These are phyloP conservation scores for Tragelaphus eurycerus DNA, from an alignment of 2,797 vertebrate species.

Conservation along the genomic window DNA sequence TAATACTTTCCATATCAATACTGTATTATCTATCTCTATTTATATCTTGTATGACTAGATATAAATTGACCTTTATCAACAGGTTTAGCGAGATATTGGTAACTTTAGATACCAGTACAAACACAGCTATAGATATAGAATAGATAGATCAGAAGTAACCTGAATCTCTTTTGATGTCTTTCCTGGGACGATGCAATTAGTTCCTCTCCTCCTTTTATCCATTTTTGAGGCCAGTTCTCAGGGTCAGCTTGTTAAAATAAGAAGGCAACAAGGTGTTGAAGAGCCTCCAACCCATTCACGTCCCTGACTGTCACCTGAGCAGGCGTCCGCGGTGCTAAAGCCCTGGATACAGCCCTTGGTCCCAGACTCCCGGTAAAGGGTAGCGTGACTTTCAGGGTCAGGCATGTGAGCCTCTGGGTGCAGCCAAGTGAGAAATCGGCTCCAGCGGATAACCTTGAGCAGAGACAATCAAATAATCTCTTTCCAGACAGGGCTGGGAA, in stretches of 20 bases:
- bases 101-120: not conserved
- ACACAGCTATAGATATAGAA: not conserved
- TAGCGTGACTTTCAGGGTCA: not conserved
- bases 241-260: not conserved
- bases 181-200: not conserved
- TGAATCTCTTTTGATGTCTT: not conserved
- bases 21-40: not conserved
- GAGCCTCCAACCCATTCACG: not conserved
- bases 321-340: accelerated
- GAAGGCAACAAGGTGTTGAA: not conserved
- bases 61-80: not conserved
- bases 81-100: not conserved
- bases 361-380: not conserved
- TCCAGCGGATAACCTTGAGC: not conserved
- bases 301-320: not conserved
- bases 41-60: not conserved
- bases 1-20: not conserved
- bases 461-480: not conserved
- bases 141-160: not conserved
- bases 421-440: not conserved
- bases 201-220: not conserved
- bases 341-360: not conserved
- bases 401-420: not conserved
- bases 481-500: not conserved
- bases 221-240: not conserved